Conservation (phyloP, 2,888 invertebrate species). For the Apotomis betuletana region DNA sequence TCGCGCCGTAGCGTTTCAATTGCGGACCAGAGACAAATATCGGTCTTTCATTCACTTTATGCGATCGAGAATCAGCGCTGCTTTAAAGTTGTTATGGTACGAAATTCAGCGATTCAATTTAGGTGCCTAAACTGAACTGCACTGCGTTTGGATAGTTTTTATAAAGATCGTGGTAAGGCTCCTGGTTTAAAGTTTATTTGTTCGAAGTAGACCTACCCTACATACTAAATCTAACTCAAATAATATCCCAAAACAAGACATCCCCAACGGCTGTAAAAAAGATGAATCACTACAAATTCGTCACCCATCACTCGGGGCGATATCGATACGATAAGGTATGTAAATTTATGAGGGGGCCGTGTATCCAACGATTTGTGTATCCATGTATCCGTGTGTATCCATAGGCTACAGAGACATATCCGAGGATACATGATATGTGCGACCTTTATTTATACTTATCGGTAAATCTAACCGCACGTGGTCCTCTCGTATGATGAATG, state of each 20-base stretch:
- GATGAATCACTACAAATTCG: conserved; percentile 55
- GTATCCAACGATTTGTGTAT: conserved; percentile 16
- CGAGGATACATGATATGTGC: conserved; percentile 49
- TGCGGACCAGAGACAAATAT: too few species aligned
- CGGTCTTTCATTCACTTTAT: too few species aligned
- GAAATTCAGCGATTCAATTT: too few species aligned
- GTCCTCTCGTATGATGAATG: conserved; percentile 50
- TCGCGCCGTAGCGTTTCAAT: too few species aligned
- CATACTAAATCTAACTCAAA: neutral
- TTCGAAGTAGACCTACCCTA: neutral
- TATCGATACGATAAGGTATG: conserved; percentile 68
- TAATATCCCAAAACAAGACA: conserved; percentile 17
- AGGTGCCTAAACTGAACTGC: too few species aligned
- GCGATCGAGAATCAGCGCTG: too few species aligned
- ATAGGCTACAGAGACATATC: conserved; percentile 25
- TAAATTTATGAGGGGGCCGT: conserved; percentile 69
- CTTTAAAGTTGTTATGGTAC: too few species aligned
- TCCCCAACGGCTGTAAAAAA: conserved; percentile 3
- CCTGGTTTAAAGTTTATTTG: too few species aligned
- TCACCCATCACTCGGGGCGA: conserved; percentile 62
- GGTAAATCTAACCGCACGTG: conserved; percentile 62
- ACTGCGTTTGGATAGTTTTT: too few species aligned
- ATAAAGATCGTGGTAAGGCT: too few species aligned
- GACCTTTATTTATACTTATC: conserved; percentile 62
- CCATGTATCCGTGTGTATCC: conserved; percentile 3